Evolutionary conservation across 1,140 invertebrate genomes (phyloP), one percentile per base, ranked within the genome.

Genomic region (Drosophila nebulosa): DNA sequence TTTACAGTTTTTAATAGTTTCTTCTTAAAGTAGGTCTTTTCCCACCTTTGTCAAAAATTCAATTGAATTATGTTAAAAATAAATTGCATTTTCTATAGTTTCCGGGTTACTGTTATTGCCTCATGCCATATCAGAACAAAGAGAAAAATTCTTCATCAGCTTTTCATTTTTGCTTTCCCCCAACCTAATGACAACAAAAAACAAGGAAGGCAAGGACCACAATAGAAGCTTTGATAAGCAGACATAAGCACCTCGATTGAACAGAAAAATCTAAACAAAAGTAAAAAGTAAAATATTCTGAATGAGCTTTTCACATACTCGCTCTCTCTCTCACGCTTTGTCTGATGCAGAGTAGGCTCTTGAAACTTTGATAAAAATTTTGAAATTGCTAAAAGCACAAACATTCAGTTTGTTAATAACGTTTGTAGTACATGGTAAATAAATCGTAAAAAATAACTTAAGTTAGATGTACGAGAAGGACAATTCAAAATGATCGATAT

Each of bases 161-260:
- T 32, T n/a, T 32, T 10, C 3, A 32, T 32, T 32, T 32, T 10
- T 32, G 1, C 12, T 12, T 14, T 5, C 4, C 42, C 3, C n/a
- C 7, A 26, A 24, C 26, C 14, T 4, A 22, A 6, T 30, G n/a
- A n/a, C n/a, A n/a, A 5, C 39, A 12, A 2, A 7, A 6, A 12
- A 2, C 4, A 6, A 10, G 22, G 35, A 53, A 30, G 57, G 32
- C 46, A 76, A 36, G 26, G 66, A 69, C 53, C 74, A 74, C 63
- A 81, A 61, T 36, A 42, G 81, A 81, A 81, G 79, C 79, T 70
- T 68, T 81, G 79, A 78, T 81, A 81, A 81, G 69, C 78, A 64
- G 46, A 51, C 62, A 65, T 24, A 80, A 69, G 36, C 63, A 56
- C 63, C 53, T 56, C 1, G 4, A 36, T 36, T n/a, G 9, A 32